phyloP scores from a whole-genome alignment of 1,140 invertebrate species.

The Acromyrmex echinatior region DNA sequence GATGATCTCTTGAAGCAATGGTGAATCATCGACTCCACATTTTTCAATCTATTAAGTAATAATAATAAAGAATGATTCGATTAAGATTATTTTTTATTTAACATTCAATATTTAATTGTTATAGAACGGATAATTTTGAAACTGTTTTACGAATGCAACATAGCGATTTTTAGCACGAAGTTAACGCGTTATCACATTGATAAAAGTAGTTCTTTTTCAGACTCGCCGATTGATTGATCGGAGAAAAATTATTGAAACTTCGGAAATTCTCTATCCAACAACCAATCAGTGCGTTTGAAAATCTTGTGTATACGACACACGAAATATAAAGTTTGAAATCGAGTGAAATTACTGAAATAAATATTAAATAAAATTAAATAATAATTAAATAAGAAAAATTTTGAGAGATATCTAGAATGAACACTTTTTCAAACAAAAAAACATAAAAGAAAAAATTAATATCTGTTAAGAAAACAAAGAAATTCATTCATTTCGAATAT shows the following conservation, averaged over 20 bases:
- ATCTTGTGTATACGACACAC: background rate
- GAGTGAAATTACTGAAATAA: background rate
- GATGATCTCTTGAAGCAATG: slow-evolving; percentile 20
- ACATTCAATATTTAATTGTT: background rate
- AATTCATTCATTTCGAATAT: background rate
- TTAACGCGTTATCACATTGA: background rate
- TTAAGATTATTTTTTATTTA: background rate
- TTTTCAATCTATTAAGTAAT: slow-evolving; percentile 39
- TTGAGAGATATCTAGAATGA: background rate
- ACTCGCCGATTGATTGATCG: background rate
- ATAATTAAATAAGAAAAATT: slow-evolving; percentile 6
- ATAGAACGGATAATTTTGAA: background rate
- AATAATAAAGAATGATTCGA: background rate
- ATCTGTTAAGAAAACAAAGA: background rate
- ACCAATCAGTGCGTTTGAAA: background rate
- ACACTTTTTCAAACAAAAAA: background rate
- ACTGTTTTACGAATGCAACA: background rate
- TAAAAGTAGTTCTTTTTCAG: background rate
- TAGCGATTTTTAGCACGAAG: background rate
- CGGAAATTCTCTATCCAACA: background rate
- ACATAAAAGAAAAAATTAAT: background rate
- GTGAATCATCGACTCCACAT: background rate
- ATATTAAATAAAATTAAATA: background rate
- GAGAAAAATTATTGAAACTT: background rate
- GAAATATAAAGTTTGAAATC: background rate